These are phyloP conservation scores for Heliconius himera DNA, from an alignment of 1,140 invertebrate species.

Conservation along the genomic window DNA sequence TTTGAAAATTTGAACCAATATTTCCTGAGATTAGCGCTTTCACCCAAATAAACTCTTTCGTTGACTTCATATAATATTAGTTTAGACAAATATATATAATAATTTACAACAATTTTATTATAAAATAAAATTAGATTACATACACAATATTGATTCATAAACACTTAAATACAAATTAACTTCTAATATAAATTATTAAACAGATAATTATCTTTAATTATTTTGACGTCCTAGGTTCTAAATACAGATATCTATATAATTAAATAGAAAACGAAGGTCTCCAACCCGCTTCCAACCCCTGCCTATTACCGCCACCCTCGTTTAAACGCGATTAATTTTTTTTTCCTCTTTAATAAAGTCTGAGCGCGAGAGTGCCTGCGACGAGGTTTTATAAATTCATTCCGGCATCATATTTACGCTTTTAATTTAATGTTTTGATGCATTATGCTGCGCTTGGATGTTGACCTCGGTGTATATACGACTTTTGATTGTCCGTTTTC, in stretches of 20 bases:
- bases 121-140: no score
- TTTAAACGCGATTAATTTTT: slow-evolving; percentile 22
- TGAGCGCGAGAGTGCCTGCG: slow-evolving; percentile 18
- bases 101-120: no score
- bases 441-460: not conserved
- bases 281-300: slow-evolving; percentile 16
- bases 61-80: no score
- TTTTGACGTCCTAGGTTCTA: not conserved
- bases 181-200: not conserved
- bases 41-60: no score
- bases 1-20: no score
- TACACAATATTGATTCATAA: no score
- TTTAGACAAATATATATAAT: no score
- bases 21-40: no score
- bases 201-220: no score
- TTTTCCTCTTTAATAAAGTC: slow-evolving; percentile 23
- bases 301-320: slow-evolving; percentile 7
- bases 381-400: slow-evolving; percentile 12
- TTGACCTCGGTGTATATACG: not conserved
- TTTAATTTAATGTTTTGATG: slow-evolving; percentile 1
- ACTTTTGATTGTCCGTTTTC: slow-evolving; percentile 9
- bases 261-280: not conserved
- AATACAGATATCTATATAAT: not conserved
- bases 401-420: slow-evolving; percentile 14
- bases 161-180: no score